Evolutionary conservation across 2,888 invertebrate genomes (phyloP), one percentile per base, ranked within the genome.

Genomic region (Pegoplata infirma): DNA sequence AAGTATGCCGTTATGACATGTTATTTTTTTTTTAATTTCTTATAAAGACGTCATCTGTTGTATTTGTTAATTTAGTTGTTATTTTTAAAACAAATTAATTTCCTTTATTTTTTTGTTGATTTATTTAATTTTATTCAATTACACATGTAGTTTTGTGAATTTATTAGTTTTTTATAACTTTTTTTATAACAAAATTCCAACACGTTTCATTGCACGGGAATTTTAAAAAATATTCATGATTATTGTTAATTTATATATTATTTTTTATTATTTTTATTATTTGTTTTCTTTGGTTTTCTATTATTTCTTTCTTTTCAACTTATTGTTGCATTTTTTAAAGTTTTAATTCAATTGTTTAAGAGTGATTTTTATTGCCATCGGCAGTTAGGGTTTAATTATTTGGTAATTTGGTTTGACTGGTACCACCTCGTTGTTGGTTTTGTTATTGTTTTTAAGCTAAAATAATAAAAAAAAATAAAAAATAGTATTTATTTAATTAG

Each of bases 141-240:
- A 49, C 53, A 59, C n/a, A 47, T 63, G 36, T 36, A 63, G 23
- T 46, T 40, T 40, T 40, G 36, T 40, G n/a, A n/a, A n/a, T n/a
- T n/a, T 40, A 40, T 32, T 32, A 32, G 10, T 32, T 32, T 32
- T 32, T 5, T 32, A 10, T 32, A 32, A 32, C 10, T 23, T 3
- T 23, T 5, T 23, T 32, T 5, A 17, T 49, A 32, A 8, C 44
- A 10, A 73, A 73, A 80, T 80, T 80, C 80, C 78, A 61, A 67
- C 78, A 81, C 81, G 80, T 81, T 78, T 51, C 44, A 61, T 76
- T 59, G 49, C 67, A 76, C 76, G 78, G 69, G 61, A 77, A 40
- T 76, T 77, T 66, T 68, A 21, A 63, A 47, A 46, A 46, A 44
- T 40, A 16, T 19, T 63, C 46, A 49, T 40, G 58, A 10, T 47